These are phyloP conservation scores for Macaria liturata DNA, from an alignment of 2,888 invertebrate genomes.

Conservation along the genomic window DNA sequence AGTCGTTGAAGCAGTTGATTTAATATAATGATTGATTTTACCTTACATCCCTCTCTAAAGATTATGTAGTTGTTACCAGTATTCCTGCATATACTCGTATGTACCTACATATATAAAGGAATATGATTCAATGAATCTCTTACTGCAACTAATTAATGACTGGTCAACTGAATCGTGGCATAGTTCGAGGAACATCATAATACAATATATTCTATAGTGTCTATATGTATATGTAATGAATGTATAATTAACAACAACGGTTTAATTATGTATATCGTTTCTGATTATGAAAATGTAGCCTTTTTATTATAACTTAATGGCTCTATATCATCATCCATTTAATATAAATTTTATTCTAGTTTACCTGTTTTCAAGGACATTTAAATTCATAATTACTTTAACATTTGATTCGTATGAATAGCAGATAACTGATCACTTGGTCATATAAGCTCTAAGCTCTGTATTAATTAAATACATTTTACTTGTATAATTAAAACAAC, in stretches of 20 bases:
- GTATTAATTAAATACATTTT: conserved; percentile 33
- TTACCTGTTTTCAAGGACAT: conserved; percentile 64
- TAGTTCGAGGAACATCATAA: conserved; percentile 69
- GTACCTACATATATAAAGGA: no score
- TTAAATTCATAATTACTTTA: conserved; percentile 40
- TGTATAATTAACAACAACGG: conserved; percentile 69
- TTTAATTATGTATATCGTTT: conserved; percentile 52
- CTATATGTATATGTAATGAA: conserved; percentile 41
- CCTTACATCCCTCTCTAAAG: no score
- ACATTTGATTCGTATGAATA: conserved; percentile 33
- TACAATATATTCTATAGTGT: conserved; percentile 54
- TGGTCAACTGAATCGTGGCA: conserved; percentile 46
- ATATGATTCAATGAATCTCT: no score
- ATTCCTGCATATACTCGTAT: no score
- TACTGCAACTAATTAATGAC: neutral
- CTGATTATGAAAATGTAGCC: conserved; percentile 52
- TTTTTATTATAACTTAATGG: conserved; percentile 46
- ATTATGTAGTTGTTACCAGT: no score
- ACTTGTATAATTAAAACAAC: conserved; percentile 15
- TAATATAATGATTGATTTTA: no score
- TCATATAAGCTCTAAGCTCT: conserved; percentile 53
- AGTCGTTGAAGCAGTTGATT: no score
- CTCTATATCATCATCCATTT: conserved; percentile 46
- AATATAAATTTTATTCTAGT: conserved; percentile 50
- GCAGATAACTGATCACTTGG: conserved; percentile 47